Evolutionary conservation across 1,140 invertebrate genomes (phyloP).

Genomic region (Agraylea sexmaculata): DNA sequence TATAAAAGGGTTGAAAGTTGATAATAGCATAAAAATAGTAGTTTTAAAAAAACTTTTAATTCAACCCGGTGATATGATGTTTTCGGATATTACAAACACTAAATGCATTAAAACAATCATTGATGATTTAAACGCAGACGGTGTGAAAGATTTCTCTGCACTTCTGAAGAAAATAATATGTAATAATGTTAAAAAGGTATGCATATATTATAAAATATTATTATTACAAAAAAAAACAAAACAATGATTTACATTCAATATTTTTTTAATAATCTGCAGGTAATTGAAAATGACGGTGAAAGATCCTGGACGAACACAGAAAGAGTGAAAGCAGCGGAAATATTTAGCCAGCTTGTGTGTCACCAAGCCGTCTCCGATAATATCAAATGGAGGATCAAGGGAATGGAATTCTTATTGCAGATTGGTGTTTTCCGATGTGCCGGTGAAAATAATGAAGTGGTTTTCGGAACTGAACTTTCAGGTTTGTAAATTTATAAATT

Average conservation of each 20-base stretch:
- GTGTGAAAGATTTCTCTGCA: constrained; percentile 48
- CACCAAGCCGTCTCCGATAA: constrained; percentile 47
- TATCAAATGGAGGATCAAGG: constrained; percentile 50
- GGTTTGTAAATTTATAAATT: constrained; percentile 25
- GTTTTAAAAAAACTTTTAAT: constrained; percentile 51
- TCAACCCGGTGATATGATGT: constrained; percentile 53
- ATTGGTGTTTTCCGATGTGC: constrained; percentile 49
- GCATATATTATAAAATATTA: too few species aligned
- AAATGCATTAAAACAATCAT: constrained; percentile 49
- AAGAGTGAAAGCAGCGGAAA: constrained; percentile 50
- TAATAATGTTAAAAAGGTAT: constrained; percentile 36
- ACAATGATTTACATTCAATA: too few species aligned
- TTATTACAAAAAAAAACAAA: too few species aligned
- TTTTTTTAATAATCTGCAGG: too few species aligned
- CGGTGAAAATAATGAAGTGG: constrained; percentile 32
- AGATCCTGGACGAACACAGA: constrained; percentile 52
- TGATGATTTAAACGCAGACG: constrained; percentile 43
- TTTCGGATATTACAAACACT: constrained; percentile 55
- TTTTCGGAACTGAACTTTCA: constrained; percentile 42
- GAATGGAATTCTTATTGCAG: constrained; percentile 51
- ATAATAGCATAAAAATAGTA: constrained; percentile 39
- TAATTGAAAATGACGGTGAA: constrained; percentile 35
- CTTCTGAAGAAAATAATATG: constrained; percentile 46
- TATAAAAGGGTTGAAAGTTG: constrained; percentile 37
- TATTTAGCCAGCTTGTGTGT: constrained; percentile 50